Evolutionary conservation across 2,888 invertebrate genomes (phyloP), one percentile per base, ranked within the genome.

Genomic region (Brachylomia viminalis): DNA sequence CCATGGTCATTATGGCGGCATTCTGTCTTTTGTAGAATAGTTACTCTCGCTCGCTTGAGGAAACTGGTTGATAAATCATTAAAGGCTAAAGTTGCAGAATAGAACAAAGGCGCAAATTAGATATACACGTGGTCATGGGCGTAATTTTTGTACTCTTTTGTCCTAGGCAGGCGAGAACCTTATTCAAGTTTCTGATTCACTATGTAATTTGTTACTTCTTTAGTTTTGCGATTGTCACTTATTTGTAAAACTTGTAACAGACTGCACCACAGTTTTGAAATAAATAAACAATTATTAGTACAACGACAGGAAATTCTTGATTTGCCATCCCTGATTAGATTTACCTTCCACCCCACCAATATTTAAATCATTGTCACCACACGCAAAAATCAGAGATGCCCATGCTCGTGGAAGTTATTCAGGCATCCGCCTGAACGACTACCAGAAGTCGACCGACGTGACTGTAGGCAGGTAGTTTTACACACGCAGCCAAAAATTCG

Each of bases 1-100:
- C 42, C 27, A 68, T 61, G 38, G 38, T 62, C 56, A 77, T 68
- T 71, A 83, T 54, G 38, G 23, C 17, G 47, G 49, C 49, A 56
- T 67, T 70, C 27, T n/a, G n/a, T 27, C 42, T 54, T 42, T 69
- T 42, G n/a, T 52, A 65, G n/a, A 54, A 49, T 52, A 42, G 3
- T 65, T 49, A 62, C 42, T 45, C 52, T n/a, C n/a, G n/a, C 23
- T 70, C 11, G 20, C 6, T 78, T 49, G 20, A 49, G 49, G 42
- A 74, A 74, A 75, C 49, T 52, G 30, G n/a, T 52, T n/a, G 17
- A 38, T 38, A 33, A 58, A 11, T 47, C 15, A 20, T 38, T 20
- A n/a, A 45, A 17, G 38, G n/a, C 47, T n/a, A 52, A 20, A 45
- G 5, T 56, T 8, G 20, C 27, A 56, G 27, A 15, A 38, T 1